Evolutionary conservation across 2,888 invertebrate species (phyloP).

Genomic region (Tetanocera ferruginea): DNA sequence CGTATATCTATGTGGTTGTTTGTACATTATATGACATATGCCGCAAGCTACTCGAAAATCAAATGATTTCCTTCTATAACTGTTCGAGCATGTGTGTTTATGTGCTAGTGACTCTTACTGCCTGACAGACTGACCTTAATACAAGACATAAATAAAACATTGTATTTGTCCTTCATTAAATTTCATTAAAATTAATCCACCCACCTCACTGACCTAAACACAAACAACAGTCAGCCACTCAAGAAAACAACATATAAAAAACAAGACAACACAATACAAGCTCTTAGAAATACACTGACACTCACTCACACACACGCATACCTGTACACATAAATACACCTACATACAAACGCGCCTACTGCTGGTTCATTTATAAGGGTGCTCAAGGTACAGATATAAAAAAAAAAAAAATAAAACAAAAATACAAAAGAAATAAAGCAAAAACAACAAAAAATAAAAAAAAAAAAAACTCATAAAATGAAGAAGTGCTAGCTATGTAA

Average conservation of each 20-base stretch:
- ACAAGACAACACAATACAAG: slow-evolving; percentile 28
- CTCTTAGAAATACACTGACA: slow-evolving; percentile 40
- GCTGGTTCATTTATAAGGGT: background rate
- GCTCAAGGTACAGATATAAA: background rate
- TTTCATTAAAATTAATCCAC: slow-evolving; percentile 54
- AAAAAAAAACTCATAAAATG: background rate
- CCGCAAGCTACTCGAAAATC: too few relatives aligned
- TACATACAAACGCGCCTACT: slow-evolving; percentile 7
- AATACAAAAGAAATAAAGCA: background rate
- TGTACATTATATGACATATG: too few relatives aligned
- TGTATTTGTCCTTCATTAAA: slow-evolving; percentile 52
- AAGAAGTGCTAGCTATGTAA: background rate
- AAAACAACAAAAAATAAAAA: background rate
- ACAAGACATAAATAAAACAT: slow-evolving; percentile 52
- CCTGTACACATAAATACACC: slow-evolving; percentile 22
- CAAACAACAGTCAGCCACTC: background rate
- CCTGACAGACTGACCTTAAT: slow-evolving; percentile 48
- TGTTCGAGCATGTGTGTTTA: slow-evolving; percentile 10
- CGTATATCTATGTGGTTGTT: too few relatives aligned
- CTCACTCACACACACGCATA: background rate
- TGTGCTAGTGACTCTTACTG: background rate
- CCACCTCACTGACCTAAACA: slow-evolving; percentile 3
- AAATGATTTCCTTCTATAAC: too few relatives aligned
- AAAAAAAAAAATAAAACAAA: background rate
- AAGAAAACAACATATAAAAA: background rate